Evolutionary conservation across 2,797 vertebrate genomes (phyloP).

Genomic region (Bovichtus diacanthus): DNA sequence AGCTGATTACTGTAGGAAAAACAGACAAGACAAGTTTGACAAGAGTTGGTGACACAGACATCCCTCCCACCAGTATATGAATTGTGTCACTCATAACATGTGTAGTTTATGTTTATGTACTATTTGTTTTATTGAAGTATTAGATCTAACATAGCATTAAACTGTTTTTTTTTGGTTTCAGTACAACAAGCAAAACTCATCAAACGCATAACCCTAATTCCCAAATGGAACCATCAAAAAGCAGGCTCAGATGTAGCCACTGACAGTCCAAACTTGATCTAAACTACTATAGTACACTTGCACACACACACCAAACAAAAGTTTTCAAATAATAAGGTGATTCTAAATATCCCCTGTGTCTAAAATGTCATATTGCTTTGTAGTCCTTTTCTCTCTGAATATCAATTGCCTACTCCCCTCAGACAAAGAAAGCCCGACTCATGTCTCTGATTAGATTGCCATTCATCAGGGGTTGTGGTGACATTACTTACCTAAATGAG

Average conservation of each 20-base stretch:
- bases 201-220: neutral
- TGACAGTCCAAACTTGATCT: neutral
- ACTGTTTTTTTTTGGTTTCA: neutral
- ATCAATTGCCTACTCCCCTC: conserved; percentile 21
- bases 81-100: neutral
- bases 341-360: conserved; percentile 13
- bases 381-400: conserved; percentile 32
- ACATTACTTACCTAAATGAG: conserved; percentile 84
- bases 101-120: neutral
- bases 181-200: neutral
- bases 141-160: neutral
- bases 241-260: neutral
- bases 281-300: neutral
- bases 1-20: neutral
- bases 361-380: conserved; percentile 32
- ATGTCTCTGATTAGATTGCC: conserved; percentile 73
- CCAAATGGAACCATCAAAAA: conserved; percentile 7
- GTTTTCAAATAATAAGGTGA: conserved; percentile 19
- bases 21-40: neutral
- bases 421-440: conserved; percentile 53
- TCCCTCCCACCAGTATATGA: neutral
- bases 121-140: neutral
- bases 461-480: conserved; percentile 77
- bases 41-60: neutral
- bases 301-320: neutral